A percentile compares a stretch with the other conserved stretches of the same genome.
These are phyloP conservation scores for Cantharis rufa DNA, from an alignment of 2,888 invertebrate genomes.

Conservation along the genomic window DNA sequence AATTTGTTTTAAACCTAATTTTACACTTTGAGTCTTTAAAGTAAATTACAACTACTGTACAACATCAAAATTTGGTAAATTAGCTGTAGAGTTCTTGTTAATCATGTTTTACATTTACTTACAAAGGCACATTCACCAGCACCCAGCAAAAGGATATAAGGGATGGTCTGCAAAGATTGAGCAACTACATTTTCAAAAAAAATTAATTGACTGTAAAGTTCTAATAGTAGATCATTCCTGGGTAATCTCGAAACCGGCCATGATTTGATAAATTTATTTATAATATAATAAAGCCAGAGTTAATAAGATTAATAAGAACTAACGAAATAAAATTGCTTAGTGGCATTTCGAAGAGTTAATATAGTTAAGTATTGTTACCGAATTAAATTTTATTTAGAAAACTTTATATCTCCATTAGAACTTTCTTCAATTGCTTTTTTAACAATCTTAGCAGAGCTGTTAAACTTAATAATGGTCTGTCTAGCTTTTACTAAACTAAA, in stretches of 20 bases:
- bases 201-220: too few relatives aligned
- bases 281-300: too few relatives aligned
- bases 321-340: background rate
- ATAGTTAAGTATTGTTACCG: background rate
- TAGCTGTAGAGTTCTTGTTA: background rate
- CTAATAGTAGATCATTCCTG: too few relatives aligned
- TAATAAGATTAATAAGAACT: too few relatives aligned
- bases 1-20: background rate
- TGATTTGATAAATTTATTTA: too few relatives aligned
- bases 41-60: background rate
- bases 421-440: background rate
- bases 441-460: background rate
- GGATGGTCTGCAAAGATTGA: background rate
- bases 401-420: background rate
- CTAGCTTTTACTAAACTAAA: background rate
- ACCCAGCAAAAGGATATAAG: too few relatives aligned
- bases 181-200: too few relatives aligned
- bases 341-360: background rate
- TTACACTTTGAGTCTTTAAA: background rate
- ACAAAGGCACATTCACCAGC: background rate
- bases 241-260: too few relatives aligned
- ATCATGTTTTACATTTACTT: background rate
- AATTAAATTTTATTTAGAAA: background rate
- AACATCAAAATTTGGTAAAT: background rate
- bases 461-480: background rate